These are phyloP conservation scores for Poecilus cupreus DNA, from an alignment of 2,888 invertebrate genomes.

Conservation along the genomic window DNA sequence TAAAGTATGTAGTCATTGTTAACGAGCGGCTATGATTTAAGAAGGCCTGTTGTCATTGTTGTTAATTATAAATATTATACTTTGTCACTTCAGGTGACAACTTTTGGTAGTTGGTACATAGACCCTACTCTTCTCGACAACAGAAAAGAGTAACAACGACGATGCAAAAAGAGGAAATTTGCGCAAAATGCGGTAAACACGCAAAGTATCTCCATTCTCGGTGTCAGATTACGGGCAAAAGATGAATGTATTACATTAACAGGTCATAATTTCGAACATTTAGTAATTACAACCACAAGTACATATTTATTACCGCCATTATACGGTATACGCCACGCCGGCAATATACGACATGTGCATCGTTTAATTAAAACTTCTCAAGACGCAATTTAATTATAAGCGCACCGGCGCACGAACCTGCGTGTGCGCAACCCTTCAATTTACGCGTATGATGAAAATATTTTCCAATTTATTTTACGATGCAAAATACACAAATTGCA, in stretches of 20 bases:
- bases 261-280: constrained; percentile 53
- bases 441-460: background rate
- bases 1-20: constrained; percentile 23
- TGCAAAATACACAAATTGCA: too few species aligned
- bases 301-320: constrained; percentile 57
- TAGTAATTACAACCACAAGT: constrained; percentile 53
- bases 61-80: constrained; percentile 27
- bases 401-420: background rate
- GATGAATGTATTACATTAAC: constrained; percentile 53
- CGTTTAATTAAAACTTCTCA: constrained; percentile 54
- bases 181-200: too few species aligned
- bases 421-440: constrained; percentile 14
- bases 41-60: constrained; percentile 22
- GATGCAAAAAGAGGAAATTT: too few species aligned
- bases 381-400: constrained; percentile 49
- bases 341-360: constrained; percentile 53
- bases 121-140: too few species aligned
- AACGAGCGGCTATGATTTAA: constrained; percentile 19
- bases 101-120: too few species aligned
- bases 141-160: too few species aligned
- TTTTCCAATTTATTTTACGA: background rate
- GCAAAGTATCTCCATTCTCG: background rate
- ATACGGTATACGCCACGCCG: constrained; percentile 9
- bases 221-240: background rate
- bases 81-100: constrained; percentile 18